phyloP scores from a whole-genome alignment of 1,140 invertebrate genomes.

The Conopomorpha cramerella region DNA sequence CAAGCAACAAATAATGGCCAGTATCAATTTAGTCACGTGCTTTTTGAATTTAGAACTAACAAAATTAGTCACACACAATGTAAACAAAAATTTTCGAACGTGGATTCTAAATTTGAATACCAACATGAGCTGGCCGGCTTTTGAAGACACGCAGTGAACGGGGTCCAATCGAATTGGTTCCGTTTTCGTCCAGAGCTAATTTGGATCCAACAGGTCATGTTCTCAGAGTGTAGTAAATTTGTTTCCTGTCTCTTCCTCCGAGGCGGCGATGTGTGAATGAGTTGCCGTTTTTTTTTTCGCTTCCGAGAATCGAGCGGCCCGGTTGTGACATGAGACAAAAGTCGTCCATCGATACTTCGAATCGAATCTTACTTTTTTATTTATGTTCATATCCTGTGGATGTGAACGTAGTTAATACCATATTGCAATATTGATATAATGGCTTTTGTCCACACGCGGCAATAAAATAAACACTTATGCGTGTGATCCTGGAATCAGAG shows the following conservation, averaged over 20 bases:
- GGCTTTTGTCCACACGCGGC: no score
- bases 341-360: no score
- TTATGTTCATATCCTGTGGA: no score
- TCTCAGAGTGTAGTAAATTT: slow-evolving; percentile 11
- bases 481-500: no score
- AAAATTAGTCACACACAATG: slow-evolving; percentile 5
- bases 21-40: not conserved
- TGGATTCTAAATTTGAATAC: not conserved
- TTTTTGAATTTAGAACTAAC: slow-evolving; percentile 3
- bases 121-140: not conserved
- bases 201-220: slow-evolving; percentile 9
- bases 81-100: no score
- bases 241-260: slow-evolving; percentile 8
- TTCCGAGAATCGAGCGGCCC: no score
- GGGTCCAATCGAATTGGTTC: no score
- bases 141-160: no score
- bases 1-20: not conserved
- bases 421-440: slow-evolving; percentile 2
- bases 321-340: no score
- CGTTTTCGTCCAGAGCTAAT: slow-evolving; percentile 4
- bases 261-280: slow-evolving; percentile 4
- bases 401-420: no score
- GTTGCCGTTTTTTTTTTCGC: slow-evolving; percentile 1
- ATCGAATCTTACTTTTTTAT: no score
- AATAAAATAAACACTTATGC: no score